phyloP scores from a whole-genome alignment of 2,888 invertebrate species.

The Cataglyphis albicans region DNA sequence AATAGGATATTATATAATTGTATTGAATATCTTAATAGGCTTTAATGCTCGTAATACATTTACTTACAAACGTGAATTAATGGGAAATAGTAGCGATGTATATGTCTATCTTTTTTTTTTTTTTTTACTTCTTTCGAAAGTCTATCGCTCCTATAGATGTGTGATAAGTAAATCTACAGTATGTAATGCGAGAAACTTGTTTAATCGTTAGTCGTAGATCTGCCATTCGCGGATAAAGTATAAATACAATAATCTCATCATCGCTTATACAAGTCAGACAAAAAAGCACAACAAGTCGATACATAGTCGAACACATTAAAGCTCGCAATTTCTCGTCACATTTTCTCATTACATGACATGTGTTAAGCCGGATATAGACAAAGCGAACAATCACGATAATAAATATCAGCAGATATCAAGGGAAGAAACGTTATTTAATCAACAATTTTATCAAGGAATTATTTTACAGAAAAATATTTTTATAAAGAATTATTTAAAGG shows the following conservation, averaged over 20 bases:
- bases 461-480: neutral
- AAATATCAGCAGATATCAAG: neutral
- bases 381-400: neutral
- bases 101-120: neutral
- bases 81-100: neutral
- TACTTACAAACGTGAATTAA: slow-evolving; percentile 20
- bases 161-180: slow-evolving; percentile 28
- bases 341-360: slow-evolving; percentile 4
- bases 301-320: slow-evolving; percentile 53
- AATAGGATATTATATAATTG: slow-evolving; percentile 11
- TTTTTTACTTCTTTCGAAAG: neutral
- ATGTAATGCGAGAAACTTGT: slow-evolving; percentile 7
- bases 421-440: neutral
- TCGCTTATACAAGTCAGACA: slow-evolving; percentile 24
- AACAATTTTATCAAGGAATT: neutral
- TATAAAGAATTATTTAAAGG: neutral
- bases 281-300: slow-evolving; percentile 45
- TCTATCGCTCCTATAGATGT: slow-evolving; percentile 16
- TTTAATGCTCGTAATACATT: slow-evolving; percentile 13
- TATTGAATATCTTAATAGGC: neutral
- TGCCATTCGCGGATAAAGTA: slow-evolving; percentile 36
- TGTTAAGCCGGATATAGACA: neutral
- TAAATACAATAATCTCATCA: slow-evolving; percentile 20
- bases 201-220: slow-evolving; percentile 25
- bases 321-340: slow-evolving; percentile 29